Evolutionary conservation across 2,888 invertebrate genomes (phyloP).

Genomic region (Coleophora flavipennella): DNA sequence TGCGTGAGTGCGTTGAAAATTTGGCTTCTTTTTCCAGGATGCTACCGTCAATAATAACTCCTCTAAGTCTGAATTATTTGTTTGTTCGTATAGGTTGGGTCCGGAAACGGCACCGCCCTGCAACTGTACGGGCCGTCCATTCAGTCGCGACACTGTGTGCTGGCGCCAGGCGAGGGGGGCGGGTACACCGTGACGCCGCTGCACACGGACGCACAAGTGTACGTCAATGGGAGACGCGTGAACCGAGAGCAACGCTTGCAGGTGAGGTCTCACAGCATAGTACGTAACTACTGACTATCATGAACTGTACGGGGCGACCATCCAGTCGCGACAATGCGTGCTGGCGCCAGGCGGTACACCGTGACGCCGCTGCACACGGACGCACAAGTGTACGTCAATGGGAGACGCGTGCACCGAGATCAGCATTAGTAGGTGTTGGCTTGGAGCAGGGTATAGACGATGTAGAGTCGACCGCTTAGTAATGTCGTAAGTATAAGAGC

Average conservation of each 20-base stretch:
- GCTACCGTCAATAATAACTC: too few relatives aligned
- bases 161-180: conserved; percentile 92
- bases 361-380: conserved; percentile 95
- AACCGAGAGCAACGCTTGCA: conserved; percentile 93
- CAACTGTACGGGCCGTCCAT: conserved; percentile 92
- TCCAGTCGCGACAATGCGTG: conserved; percentile 95
- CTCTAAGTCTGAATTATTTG: too few relatives aligned
- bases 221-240: conserved; percentile 93
- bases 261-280: too few relatives aligned
- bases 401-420: conserved; percentile 92
- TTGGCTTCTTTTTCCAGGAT: too few relatives aligned
- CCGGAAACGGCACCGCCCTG: conserved; percentile 83
- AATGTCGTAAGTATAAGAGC: too few relatives aligned
- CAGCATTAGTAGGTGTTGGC: conserved; percentile 91
- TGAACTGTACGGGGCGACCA: conserved; percentile 91
- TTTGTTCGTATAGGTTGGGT: conserved; percentile 70
- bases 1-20: too few relatives aligned
- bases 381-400: conserved; percentile 95
- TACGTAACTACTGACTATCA: too few relatives aligned
- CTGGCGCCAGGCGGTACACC: conserved; percentile 94
- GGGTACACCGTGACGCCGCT: conserved; percentile 95
- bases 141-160: conserved; percentile 95
- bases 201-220: conserved; percentile 93
- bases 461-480: too few relatives aligned
- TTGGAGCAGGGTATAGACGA: too few relatives aligned